Evolutionary conservation across 2,888 invertebrate species (phyloP).

Genomic region (Xanthia togata): DNA sequence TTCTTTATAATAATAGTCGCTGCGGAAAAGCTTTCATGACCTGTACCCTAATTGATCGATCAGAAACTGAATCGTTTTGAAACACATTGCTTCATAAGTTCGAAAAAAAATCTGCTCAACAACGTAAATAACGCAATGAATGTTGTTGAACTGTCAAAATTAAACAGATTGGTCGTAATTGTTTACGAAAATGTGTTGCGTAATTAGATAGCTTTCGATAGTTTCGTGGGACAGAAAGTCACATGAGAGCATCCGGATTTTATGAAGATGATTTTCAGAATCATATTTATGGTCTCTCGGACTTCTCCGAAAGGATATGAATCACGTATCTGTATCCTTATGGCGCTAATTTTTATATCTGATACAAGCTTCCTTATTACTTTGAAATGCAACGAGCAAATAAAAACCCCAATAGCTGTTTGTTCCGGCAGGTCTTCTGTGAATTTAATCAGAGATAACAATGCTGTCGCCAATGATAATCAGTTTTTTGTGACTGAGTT

Average conservation of each 20-base stretch:
- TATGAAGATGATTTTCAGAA: slow-evolving; percentile 18
- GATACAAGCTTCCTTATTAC: slow-evolving; percentile 37
- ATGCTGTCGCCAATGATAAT: slow-evolving; percentile 13
- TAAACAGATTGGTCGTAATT: no score
- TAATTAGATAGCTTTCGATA: no score
- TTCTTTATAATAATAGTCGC: slow-evolving; percentile 17
- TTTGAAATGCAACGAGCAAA: slow-evolving; percentile 42
- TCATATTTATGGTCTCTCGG: slow-evolving; percentile 11
- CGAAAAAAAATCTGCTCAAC: no score
- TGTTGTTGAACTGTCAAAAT: no score
- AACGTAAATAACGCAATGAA: no score
- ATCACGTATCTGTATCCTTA: slow-evolving; percentile 46
- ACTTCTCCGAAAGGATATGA: slow-evolving; percentile 53
- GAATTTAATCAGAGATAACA: slow-evolving; percentile 37
- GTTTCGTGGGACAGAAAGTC: slow-evolving; percentile 22
- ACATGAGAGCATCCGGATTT: slow-evolving; percentile 34
- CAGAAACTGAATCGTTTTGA: no score
- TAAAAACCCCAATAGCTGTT: slow-evolving; percentile 27
- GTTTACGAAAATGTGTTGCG: no score
- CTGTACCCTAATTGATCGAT: no score
- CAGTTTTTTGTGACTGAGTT: slow-evolving; percentile 9
- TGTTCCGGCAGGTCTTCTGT: slow-evolving; percentile 24
- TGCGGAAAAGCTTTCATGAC: slow-evolving; percentile 32
- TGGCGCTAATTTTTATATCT: slow-evolving; percentile 36
- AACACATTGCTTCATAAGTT: no score